A percentile compares a stretch with the other conserved stretches of the same genome.
Conservation (phyloP, 92 coral and sea anemone genomes). For the Epizoanthus stellaris region DNA sequence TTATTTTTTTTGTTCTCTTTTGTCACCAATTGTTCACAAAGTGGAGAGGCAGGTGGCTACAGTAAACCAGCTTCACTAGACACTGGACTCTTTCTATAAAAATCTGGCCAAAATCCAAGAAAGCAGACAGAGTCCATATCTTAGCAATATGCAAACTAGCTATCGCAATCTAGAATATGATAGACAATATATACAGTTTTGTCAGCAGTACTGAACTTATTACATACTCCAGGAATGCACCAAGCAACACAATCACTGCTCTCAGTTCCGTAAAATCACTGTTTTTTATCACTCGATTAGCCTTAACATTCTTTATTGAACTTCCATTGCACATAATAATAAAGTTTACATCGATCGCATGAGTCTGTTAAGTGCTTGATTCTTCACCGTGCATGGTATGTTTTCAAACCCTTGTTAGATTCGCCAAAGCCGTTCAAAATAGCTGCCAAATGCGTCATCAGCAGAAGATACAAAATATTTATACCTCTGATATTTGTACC, state of each 20-base stretch:
- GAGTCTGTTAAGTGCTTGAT: not conserved
- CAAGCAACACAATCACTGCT: too few relatives aligned
- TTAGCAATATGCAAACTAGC: not conserved
- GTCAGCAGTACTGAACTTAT: too few relatives aligned
- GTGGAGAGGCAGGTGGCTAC: conserved; percentile 29
- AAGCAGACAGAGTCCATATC: not conserved
- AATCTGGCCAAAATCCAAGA: not conserved
- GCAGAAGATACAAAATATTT: conserved; percentile 9
- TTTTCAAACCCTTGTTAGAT: conserved; percentile 2
- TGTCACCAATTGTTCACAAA: conserved; percentile 33
- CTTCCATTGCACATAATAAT: too few relatives aligned
- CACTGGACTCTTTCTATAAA: not conserved
- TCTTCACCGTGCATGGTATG: not conserved
- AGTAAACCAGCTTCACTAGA: not conserved
- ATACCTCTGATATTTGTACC: conserved; percentile 1
- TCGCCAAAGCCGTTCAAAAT: not conserved
- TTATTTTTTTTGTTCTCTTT: not conserved
- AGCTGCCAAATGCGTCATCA: conserved; percentile 8
- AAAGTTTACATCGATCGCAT: not conserved
- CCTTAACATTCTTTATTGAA: too few relatives aligned
- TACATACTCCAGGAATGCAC: too few relatives aligned
- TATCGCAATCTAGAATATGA: not conserved
- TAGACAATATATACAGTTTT: not conserved
- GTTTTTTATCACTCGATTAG: too few relatives aligned
- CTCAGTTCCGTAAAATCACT: too few relatives aligned